Percentiles rank a stretch among this genome's conserved stretches.
Evolutionary conservation across 2,888 invertebrate species (phyloP).

Genomic region (Steinernema scapterisci): DNA sequence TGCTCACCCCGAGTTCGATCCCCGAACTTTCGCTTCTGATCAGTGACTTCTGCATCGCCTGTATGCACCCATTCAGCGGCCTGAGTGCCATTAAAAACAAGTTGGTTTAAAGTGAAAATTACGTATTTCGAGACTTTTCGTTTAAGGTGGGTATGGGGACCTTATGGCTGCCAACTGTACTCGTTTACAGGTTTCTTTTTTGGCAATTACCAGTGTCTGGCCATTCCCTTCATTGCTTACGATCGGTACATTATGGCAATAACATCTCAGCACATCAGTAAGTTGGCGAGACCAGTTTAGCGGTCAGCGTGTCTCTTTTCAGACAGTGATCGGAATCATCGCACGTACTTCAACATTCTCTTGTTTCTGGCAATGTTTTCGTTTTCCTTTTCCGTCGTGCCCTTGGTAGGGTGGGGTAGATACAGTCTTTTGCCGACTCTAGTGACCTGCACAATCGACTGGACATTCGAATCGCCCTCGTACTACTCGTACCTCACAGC

Average conservation of each 20-base stretch:
- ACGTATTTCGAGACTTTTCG: no score
- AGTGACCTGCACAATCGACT: constrained; percentile 66
- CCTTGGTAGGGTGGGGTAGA: constrained; percentile 34
- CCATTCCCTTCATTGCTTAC: constrained; percentile 56
- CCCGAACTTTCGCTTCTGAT: constrained; percentile 37
- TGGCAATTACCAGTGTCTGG: constrained; percentile 62
- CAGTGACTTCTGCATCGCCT: constrained; percentile 35
- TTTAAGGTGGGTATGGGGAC: constrained; percentile 67
- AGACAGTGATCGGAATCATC: background rate
- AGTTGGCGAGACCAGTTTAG: background rate
- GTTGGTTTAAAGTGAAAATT: constrained; percentile 5
- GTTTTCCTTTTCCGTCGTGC: background rate
- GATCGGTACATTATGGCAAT: constrained; percentile 52
- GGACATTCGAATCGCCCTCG: constrained; percentile 56
- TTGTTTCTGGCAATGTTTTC: background rate
- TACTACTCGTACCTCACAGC: constrained; percentile 61
- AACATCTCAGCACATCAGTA: constrained; percentile 2
- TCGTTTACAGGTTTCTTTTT: constrained; percentile 64
- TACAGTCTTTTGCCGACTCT: constrained; percentile 58
- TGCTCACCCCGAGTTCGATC: constrained; percentile 25
- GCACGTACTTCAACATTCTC: background rate
- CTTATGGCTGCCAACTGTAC: constrained; percentile 63
- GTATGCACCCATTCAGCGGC: constrained; percentile 39
- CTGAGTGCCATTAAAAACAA: constrained; percentile 31
- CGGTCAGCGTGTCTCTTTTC: background rate